Base-by-base conservation (phyloP, 2,888 invertebrate genomes). In the Eupeodes luniger region DNA sequence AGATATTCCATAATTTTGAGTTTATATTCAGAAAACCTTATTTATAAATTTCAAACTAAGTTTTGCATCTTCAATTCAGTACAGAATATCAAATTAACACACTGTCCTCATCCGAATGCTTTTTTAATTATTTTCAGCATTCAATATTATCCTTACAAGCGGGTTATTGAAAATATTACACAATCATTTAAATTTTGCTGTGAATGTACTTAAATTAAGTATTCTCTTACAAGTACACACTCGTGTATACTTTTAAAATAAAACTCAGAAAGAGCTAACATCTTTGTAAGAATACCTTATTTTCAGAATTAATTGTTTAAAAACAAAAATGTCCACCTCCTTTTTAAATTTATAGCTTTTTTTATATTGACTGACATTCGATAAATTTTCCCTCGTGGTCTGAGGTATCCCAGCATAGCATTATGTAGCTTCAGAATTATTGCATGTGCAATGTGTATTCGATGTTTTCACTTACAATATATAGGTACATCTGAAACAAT, bases 341-440 rank as follows among this genome's bases (percentile, higher is more conserved):
- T 0, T 3, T 47, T 9, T 14, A 66, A 64, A 82, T 86, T 79
- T 79, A 86, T 86, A 44, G 69, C 75, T 27, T 79, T 79, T 79
- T 75, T 79, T 64, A 40, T 78, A 76, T 86, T 86, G 86, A 86
- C 79, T 83, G 86, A 79, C 82, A 75, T 82, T 78, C 82, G 67
- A 86, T 86, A 79, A 86, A 86, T 82, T 75, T 69, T 27, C 36
- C 53, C 47, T 34, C 69, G 82, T 11, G 86, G 82, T 62, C 75
- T 55, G 61, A n/a, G 59, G 44, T 57, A 57, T 75, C 7, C 51
- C 19, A 64, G 57, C 34, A 55, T 64, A 27, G 27, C 77, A 82
- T 82, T 75, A n/a, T n/a, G n/a, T n/a, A 75, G 82, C 75, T 79
- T 62, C 75, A 67, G 27, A 49, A 81, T 70, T 40, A 40, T 40